Percentiles rank a stretch among this genome's conserved stretches.
Evolutionary conservation across 2,888 invertebrate species (phyloP).

Genomic region (Scaptomyza reducta): DNA sequence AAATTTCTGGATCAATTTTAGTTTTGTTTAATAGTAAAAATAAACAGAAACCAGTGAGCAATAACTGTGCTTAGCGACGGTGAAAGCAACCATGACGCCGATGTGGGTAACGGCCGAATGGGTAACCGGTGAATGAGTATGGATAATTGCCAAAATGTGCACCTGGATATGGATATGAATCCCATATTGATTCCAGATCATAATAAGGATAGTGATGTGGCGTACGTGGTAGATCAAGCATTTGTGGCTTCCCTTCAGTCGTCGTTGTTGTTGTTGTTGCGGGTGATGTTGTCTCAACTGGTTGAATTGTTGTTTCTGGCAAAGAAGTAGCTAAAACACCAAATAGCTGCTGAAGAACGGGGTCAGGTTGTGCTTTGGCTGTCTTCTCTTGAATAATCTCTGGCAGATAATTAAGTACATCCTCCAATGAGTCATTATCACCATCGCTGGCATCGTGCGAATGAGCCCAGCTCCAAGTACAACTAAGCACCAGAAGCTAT

Average conservation of each 20-base stretch:
- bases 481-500: slow-evolving; percentile 50
- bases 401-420: slow-evolving; percentile 18
- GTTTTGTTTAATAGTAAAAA: background rate
- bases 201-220: slow-evolving; percentile 4
- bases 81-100: slow-evolving; percentile 24
- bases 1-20: too few species aligned
- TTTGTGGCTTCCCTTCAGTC: slow-evolving; percentile 7
- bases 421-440: slow-evolving; percentile 39
- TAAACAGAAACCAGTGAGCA: too few species aligned
- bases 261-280: slow-evolving; percentile 32
- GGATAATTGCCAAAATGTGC: background rate
- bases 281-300: slow-evolving; percentile 21
- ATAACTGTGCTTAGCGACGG: slow-evolving; percentile 27
- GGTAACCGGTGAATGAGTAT: slow-evolving; percentile 6
- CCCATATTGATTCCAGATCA: too few species aligned
- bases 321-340: slow-evolving; percentile 22
- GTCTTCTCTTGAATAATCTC: slow-evolving; percentile 14
- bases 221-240: slow-evolving; percentile 5
- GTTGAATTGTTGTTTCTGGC: slow-evolving; percentile 44
- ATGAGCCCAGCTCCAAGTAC: slow-evolving; percentile 11
- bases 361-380: slow-evolving; percentile 32
- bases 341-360: slow-evolving; percentile 17
- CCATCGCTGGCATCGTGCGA: slow-evolving; percentile 16
- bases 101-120: slow-evolving; percentile 25
- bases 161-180: slow-evolving; percentile 6